Evolutionary conservation across 2,888 invertebrate genomes (phyloP).

Genomic region (Lasioglossum figueresi): DNA sequence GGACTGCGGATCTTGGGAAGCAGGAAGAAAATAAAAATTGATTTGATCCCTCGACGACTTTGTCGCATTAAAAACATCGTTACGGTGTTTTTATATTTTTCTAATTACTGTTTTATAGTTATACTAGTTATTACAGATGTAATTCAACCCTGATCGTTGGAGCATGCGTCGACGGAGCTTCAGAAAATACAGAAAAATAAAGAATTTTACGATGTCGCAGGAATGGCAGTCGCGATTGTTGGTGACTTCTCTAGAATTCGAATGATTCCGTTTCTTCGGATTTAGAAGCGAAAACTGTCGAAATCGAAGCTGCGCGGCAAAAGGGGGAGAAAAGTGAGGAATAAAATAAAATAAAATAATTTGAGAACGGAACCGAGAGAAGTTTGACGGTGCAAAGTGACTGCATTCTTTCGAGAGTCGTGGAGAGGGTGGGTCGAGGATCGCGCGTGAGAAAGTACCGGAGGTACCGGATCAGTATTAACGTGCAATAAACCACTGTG

Average conservation of each 20-base stretch:
- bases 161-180: too few relatives aligned
- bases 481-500: slow-evolving; percentile 84
- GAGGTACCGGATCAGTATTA: slow-evolving; percentile 59
- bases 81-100: too few relatives aligned
- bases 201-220: neutral
- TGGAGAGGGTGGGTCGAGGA: slow-evolving; percentile 23
- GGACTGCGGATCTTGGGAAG: too few relatives aligned
- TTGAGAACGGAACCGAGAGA: neutral
- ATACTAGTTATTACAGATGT: too few relatives aligned
- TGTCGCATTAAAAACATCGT: too few relatives aligned
- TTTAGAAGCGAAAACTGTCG: neutral
- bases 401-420: slow-evolving; percentile 2
- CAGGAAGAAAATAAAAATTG: too few relatives aligned
- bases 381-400: slow-evolving; percentile 13
- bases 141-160: neutral
- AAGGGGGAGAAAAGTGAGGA: too few relatives aligned
- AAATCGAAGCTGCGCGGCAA: neutral
- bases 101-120: too few relatives aligned
- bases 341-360: neutral
- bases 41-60: too few relatives aligned
- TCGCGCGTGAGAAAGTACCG: slow-evolving; percentile 62
- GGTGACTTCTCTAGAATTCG: too few relatives aligned
- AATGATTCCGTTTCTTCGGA: too few relatives aligned
- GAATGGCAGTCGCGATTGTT: neutral
- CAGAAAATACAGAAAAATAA: neutral